Base-by-base conservation (phyloP, 2,888 invertebrate genomes). In the Ernsta delagoae region DNA sequence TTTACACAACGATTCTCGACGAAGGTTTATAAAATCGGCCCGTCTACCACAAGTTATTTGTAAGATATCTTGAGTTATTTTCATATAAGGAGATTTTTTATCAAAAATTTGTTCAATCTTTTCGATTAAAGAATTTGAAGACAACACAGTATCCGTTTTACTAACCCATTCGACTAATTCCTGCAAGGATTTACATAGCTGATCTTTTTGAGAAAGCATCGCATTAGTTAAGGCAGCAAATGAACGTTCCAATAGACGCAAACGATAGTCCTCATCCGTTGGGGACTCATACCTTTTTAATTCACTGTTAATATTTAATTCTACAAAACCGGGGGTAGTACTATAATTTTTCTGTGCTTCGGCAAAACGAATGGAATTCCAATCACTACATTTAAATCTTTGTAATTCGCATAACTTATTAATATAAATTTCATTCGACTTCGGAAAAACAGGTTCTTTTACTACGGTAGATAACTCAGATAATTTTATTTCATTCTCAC, bases 41-140 rank as follows among this genome's bases (percentile, higher is more conserved):
- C 70, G n/a, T 36, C 65, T 65, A 24, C 61, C 65, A 11, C 70
- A 70, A 12, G 45, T 50, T 39, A 70, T 66, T 61, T 61, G 61
- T 36, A 61, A 61, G 1, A 61, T 12, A 8, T 61, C 61, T 12
- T 61, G 24, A 45, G 63, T 53, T 8, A 64, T 36, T 16, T 64
- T 64, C 9, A 11, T 54, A 12, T 64, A 54, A 4, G 50, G 5
- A 3, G 63, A 64, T 12, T 64, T n/a, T 54, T 64, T 64, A 16
- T 9, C 8, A 36, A 64, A 64, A 36, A 64, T 39, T 9, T n/a
- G 9, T 54, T 54, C 63, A 6, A 64, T 54, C n/a, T 64, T 64
- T 12, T 61, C 61, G 36, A 34, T 1, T 61, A 61, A 61, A 11
- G 61, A 36, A 45, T 48, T 48, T 31, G 61, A 50, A 5, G 61